Evolutionary conservation across 2,888 invertebrate genomes (phyloP), one percentile per base, ranked within the genome.

Genomic region (Hypercompe scribonia): DNA sequence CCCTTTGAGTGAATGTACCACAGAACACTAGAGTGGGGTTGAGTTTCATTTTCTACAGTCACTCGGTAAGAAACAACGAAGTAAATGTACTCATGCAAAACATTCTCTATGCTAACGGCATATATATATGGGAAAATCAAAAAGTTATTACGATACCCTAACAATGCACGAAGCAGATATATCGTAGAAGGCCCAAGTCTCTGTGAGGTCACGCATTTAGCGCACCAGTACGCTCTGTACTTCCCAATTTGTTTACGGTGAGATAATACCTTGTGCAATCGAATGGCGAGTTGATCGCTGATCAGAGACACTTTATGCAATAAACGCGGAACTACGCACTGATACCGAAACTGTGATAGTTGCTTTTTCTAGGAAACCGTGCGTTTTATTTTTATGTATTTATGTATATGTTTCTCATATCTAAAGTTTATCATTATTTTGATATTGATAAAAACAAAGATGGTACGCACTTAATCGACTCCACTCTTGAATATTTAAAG

Each of bases 291-390:
- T 28, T 58, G 61, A 67, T 63, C 67, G 50, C 68, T 75, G 70
- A 77, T 80, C 78, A 70, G 75, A 75, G 78, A 79, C 39, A 58
- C 28, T 54, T 89, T 89, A 88, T 87, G 89, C 81, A 89, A 89
- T 73, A 77, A 78, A 82, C 83, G 68, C 83, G 87, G 87, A 88
- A 87, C 81, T 82, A 78, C 71, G 68, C 72, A 61, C 73, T 2
- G 75, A 72, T 75, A 74, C 65, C 34, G 71, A 68, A 58, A 73
- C 31, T 68, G 74, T 82, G 78, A 75, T 71, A 70, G 65, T 54
- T 11, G 39, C 34, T 33, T 70, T 73, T 58, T 71, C 13, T 50
- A 65, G 24, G 39, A 64, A 36, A 24, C 15, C 3, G 28, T 7
- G 28, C 46, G 24, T 72, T 34, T 67, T 50, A 31, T 15, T 50